Evolutionary conservation across 2,888 invertebrate species (phyloP), one percentile per base, ranked within the genome.

Genomic region (Epistrophe eligans): DNA sequence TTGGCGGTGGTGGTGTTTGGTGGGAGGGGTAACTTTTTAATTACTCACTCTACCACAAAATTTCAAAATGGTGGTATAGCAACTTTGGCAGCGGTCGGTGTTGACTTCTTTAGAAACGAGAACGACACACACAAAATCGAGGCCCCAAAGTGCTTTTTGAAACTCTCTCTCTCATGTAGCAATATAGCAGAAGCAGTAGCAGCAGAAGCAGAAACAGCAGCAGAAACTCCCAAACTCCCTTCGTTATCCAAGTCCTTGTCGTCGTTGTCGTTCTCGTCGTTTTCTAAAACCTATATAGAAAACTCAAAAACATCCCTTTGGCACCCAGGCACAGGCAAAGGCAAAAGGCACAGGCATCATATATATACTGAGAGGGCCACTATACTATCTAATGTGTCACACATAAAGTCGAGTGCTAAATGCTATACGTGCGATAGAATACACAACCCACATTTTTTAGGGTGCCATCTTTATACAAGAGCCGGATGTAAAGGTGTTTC

Each of bases 381-480:
- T 28, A 19, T 48, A 40, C 70, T 77, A 66, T 72, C 73, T 73
- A 58, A 76, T 79, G 84, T 84, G 79, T 79, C 79, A 80, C 84
- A 77, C 72, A 84, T 80, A 84, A 84, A 80, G 72, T 77, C 66
- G 73, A 84, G 84, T 84, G 81, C 80, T 81, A 80, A 84, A 80
- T 72, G 70, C 76, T 80, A 60, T 76, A 79, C 79, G 50, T 67
- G 48, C 71, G 24, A 73, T 77, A 57, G 50, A 72, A 85, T 62
- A 28, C 24, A 62, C 38, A 62, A 77, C 77, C 70, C 70, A 82
- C 85, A 77, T 57, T 38, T 70, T 70, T 71, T 70, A 48, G 55
- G 76, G 71, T 43, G 70, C 58, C 70, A 67, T 73, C 45, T 62
- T 32, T 50, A 35, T 70, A 24, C 38, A 52, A 40, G 52, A 70